Base-by-base conservation (phyloP, 2,113 vertebrate species). In the Piprites chloris region DNA sequence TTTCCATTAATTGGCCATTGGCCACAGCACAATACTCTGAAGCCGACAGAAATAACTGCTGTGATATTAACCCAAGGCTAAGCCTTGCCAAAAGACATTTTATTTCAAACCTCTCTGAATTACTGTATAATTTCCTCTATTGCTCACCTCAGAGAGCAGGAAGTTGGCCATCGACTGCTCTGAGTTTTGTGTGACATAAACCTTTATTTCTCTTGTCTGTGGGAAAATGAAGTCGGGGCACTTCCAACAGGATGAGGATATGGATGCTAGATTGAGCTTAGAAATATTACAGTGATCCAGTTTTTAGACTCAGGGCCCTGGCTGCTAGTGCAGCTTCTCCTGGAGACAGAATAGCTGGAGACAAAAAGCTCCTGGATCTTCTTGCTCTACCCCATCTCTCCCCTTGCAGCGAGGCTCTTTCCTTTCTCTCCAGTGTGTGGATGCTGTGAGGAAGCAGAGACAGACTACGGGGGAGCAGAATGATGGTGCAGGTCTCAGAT, bases 91-190 rank as follows among this genome's bases (percentile, higher is more conserved):
- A 94, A 85, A 95, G 55, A 49, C 75, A 44, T 95, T 96, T 90
- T 71, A 50, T 71, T 91, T 94, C 4, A 52, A 42, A 78, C 35
- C 33, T 92, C 44, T 96, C 52, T 81, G 94, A 95, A 85, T 87
- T 93, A 59, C 88, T 63, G 61, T 93, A 86, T 86, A 74, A 96
- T 95, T 97, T 97, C 86, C 83, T 90, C 46, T 86, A 47, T 84
- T 95, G 90, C 92, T 90, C 90, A 90, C 86, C 76, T 77, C 92
- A 93, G 80, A 96, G 86, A 95, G 65, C 19, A 84, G 73, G 72
- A 96, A 92, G 86, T 44, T 92, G 88, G 92, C 92, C 2, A 2
- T 80, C 32, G 2, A 79, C 90, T 92, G 55, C 83, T 85, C 9
- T 0, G 3, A 62, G 74, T 27, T 90, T 80, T 71, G 14, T 69